Evolutionary conservation across 2,888 invertebrate genomes (phyloP).

Genomic region (Stenchaetothrips biformis): DNA sequence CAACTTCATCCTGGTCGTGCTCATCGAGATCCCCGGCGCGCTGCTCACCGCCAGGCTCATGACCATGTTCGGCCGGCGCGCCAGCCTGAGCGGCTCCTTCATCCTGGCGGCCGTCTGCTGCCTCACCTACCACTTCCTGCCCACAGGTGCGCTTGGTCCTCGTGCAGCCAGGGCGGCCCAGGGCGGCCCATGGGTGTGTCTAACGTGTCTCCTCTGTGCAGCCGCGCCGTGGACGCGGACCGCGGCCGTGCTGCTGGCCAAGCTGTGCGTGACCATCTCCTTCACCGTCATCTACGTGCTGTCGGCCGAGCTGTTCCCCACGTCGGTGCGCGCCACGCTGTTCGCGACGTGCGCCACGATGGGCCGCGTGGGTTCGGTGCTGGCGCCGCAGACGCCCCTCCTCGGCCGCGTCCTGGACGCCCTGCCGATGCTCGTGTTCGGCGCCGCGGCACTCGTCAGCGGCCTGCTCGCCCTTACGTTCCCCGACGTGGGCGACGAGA

Average conservation of each 20-base stretch:
- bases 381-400: slow-evolving; percentile 41
- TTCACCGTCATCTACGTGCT: slow-evolving; percentile 47
- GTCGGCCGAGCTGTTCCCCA: slow-evolving; percentile 47
- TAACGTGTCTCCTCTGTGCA: slow-evolving; percentile 23
- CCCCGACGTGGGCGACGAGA: slow-evolving; percentile 64
- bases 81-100: slow-evolving; percentile 16
- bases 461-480: slow-evolving; percentile 59
- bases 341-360: slow-evolving; percentile 41
- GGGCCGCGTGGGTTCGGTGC: slow-evolving; percentile 41
- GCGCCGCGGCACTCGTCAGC: slow-evolving; percentile 55
- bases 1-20: slow-evolving; percentile 28
- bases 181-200: too few relatives aligned
- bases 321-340: slow-evolving; percentile 38
- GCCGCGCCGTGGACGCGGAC: slow-evolving; percentile 41
- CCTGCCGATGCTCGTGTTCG: slow-evolving; percentile 61
- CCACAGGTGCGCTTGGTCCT: not conserved
- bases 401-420: slow-evolving; percentile 42
- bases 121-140: slow-evolving; percentile 8
- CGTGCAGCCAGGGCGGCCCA: not conserved
- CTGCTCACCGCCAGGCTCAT: slow-evolving; percentile 2
- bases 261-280: slow-evolving; percentile 46
- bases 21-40: slow-evolving; percentile 28
- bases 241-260: slow-evolving; percentile 45
- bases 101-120: not conserved
- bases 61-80: slow-evolving; percentile 6